Evolutionary conservation across 2,113 vertebrate species (phyloP).

Genomic region (Casuarius casuarius): DNA sequence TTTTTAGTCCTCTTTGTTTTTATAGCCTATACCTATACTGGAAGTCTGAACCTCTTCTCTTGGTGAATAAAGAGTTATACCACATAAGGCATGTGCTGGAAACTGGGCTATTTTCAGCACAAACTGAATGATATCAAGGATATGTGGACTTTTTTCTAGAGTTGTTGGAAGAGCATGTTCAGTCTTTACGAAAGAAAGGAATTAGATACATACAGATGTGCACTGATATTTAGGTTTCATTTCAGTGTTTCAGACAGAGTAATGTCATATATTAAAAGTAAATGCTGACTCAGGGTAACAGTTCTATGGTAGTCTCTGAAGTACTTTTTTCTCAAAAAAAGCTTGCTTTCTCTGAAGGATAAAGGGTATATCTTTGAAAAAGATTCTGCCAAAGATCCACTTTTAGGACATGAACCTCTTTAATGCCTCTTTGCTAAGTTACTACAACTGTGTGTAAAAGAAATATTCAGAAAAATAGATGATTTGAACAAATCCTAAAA

Average conservation of each 20-base stretch:
- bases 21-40: background rate
- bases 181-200: background rate
- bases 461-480: background rate
- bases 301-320: background rate
- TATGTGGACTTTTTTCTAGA: background rate
- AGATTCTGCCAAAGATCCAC: background rate
- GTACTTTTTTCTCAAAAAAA: background rate
- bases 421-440: background rate
- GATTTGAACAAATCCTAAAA: background rate
- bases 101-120: background rate
- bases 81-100: background rate
- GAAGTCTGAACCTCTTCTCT: background rate
- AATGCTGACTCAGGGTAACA: background rate
- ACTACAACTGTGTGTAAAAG: background rate
- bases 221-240: background rate
- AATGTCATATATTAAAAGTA: background rate
- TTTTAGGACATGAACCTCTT: background rate
- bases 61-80: background rate
- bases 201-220: background rate
- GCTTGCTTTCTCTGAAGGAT: background rate
- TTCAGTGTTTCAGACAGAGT: background rate
- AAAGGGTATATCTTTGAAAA: background rate
- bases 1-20: background rate
- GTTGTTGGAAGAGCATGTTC: background rate
- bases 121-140: background rate